Conservation (phyloP, 2,113 vertebrate species). For the Nipponia nippon region DNA sequence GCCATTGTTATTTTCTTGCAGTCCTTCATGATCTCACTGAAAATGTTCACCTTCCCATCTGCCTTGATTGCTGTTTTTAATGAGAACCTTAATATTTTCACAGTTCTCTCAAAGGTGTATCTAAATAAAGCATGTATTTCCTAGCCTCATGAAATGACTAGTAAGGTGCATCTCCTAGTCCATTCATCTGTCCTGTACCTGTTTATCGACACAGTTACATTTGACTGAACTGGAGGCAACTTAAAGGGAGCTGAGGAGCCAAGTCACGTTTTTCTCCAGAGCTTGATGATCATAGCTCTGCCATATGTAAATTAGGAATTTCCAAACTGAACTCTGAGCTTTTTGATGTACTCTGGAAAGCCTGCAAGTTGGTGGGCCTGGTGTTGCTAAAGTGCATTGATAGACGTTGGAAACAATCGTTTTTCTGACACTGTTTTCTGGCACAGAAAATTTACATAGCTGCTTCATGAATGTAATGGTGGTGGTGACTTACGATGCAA, state of each 20-base stretch:
- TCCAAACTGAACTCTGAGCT: background rate
- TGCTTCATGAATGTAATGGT: background rate
- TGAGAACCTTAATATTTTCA: background rate
- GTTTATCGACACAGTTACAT: background rate
- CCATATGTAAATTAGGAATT: background rate
- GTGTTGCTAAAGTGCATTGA: background rate
- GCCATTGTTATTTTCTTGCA: fast-evolving
- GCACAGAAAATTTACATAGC: background rate
- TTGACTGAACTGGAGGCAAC: background rate
- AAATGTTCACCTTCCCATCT: background rate
- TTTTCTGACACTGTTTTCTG: background rate
- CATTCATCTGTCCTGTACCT: background rate
- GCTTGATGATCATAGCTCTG: background rate
- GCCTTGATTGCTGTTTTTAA: background rate
- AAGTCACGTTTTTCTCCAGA: background rate
- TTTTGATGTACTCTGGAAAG: background rate
- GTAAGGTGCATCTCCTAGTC: background rate
- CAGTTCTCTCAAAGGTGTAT: background rate
- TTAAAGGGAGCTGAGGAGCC: background rate
- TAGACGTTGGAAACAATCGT: background rate
- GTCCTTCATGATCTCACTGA: background rate
- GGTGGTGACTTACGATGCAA: background rate
- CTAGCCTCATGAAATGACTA: fast-evolving
- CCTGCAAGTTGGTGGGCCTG: background rate
- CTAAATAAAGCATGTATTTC: background rate